Percentiles rank a stretch among this genome's conserved stretches.
Evolutionary conservation across 2,797 vertebrate genomes (phyloP).

Genomic region (Calcarius lapponicus): DNA sequence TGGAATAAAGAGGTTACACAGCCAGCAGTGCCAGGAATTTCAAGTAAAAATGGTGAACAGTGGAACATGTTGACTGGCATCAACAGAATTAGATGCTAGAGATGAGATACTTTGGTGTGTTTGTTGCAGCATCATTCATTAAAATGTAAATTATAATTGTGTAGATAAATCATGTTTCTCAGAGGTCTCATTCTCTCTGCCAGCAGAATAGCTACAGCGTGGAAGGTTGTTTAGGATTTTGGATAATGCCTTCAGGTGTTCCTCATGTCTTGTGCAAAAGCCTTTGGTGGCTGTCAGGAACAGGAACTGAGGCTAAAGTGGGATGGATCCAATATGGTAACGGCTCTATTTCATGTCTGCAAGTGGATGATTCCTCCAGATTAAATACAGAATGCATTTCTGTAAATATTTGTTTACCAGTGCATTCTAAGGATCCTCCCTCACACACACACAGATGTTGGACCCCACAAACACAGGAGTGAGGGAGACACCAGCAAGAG

Average conservation of each 20-base stretch:
- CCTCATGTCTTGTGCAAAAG: not conserved
- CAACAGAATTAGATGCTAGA: not conserved
- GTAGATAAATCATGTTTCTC: not conserved
- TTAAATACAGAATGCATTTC: not conserved
- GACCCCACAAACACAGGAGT: not conserved
- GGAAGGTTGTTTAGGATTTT: not conserved
- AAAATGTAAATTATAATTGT: not conserved
- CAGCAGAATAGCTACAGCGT: not conserved
- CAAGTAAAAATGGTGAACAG: not conserved
- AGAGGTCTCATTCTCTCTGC: not conserved
- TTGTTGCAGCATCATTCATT: constrained; percentile 4
- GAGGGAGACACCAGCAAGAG: not conserved
- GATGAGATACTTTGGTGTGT: not conserved
- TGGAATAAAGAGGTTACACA: not conserved
- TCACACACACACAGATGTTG: not conserved
- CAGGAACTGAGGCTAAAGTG: rapidly evolving
- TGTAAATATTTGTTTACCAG: rapidly evolving
- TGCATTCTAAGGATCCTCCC: not conserved
- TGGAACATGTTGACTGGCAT: not conserved
- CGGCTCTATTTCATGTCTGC: not conserved
- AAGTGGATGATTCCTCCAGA: not conserved
- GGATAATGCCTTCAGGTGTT: not conserved
- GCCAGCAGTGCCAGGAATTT: not conserved
- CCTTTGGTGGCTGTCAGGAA: not conserved
- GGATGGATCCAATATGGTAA: not conserved